phyloP scores from a whole-genome alignment of 2,113 vertebrate genomes.

The Anas platyrhynchos region DNA sequence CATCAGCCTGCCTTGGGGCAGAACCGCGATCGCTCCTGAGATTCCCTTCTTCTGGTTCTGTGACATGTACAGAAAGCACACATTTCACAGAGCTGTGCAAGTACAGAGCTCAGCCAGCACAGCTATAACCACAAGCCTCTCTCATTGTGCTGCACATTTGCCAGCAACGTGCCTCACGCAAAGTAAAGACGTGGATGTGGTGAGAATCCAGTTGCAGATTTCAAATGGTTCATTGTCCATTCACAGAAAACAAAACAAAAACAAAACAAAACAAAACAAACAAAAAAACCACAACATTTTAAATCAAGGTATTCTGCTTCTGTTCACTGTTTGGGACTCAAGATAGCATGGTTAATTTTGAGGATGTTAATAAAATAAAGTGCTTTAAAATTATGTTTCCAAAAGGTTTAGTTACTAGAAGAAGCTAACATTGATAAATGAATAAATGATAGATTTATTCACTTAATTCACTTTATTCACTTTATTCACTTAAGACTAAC shows the following conservation, averaged over 20 bases:
- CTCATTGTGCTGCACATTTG: neutral
- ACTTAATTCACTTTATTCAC: too few species aligned
- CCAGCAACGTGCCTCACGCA: neutral
- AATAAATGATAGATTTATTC: neutral
- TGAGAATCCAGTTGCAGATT: neutral
- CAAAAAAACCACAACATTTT: neutral
- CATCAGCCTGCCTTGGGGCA: neutral
- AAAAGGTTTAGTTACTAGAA: neutral
- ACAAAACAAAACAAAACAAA: neutral
- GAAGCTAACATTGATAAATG: neutral
- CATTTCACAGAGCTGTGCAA: accelerated
- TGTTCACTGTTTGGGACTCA: neutral
- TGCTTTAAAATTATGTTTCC: neutral
- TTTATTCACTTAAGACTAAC: neutral
- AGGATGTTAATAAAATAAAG: neutral
- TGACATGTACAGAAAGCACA: neutral
- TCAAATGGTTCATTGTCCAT: neutral
- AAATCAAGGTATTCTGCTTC: neutral
- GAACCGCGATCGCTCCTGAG: neutral
- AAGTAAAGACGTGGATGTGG: neutral
- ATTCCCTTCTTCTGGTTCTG: neutral
- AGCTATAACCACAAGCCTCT: neutral
- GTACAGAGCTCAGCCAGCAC: neutral
- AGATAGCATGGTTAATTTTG: neutral
- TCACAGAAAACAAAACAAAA: neutral